Conservation (phyloP, 2,113 vertebrate genomes). For the Glareola pratincola region DNA sequence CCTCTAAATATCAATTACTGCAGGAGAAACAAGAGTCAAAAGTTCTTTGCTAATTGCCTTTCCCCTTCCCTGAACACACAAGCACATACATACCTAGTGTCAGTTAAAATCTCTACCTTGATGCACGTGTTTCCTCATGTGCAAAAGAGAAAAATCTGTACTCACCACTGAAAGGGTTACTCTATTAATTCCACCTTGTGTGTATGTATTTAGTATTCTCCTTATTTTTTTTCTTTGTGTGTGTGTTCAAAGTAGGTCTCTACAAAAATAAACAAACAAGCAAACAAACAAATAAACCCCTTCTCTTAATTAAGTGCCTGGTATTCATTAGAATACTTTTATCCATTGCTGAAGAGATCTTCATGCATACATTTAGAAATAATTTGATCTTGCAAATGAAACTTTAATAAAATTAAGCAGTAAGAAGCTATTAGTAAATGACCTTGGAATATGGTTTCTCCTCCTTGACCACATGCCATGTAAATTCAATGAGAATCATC, state of each 20-base stretch:
- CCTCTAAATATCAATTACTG: background rate
- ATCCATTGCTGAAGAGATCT: background rate
- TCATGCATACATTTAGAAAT: background rate
- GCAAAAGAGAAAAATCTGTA: background rate
- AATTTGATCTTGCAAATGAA: background rate
- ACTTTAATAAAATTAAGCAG: background rate
- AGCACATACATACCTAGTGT: background rate
- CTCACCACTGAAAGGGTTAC: background rate
- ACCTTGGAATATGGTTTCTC: background rate
- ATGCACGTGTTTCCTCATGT: background rate
- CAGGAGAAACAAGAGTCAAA: background rate
- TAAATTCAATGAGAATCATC: background rate
- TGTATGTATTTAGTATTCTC: background rate
- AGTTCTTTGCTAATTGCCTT: background rate
- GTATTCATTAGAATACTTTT: background rate
- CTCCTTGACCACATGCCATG: background rate
- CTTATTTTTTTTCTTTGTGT: background rate
- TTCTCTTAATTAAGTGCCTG: background rate
- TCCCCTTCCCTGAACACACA: fast-evolving
- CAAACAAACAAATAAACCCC: background rate
- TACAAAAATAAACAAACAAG: background rate
- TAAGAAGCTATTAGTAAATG: background rate
- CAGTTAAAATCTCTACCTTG: background rate
- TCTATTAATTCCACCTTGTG: background rate
- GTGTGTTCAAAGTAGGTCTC: background rate